Evolutionary conservation across 2,888 invertebrate species (phyloP), one percentile per base, ranked within the genome.

Genomic region (Macaria notata): DNA sequence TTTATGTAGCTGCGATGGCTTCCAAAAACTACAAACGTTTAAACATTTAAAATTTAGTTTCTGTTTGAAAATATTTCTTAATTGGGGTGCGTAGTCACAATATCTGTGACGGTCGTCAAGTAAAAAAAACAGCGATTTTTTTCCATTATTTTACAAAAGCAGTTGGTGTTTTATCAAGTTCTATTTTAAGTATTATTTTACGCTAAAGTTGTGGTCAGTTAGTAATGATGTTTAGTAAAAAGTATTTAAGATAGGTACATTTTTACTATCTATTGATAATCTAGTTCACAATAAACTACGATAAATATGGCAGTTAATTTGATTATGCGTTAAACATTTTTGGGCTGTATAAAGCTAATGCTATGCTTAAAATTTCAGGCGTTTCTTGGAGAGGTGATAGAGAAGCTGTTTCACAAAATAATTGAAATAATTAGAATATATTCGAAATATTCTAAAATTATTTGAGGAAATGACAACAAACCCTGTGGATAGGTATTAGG

Each of bases 381-480:
- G 41, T 41, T 41, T 36, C 5, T 36, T 36, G 33, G 33, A 6
- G 7, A 36, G 33, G 33, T 36, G 7, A 36, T 7, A 2, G 33
- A 36, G 0, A 36, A 36, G 7, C 7, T 6, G 3, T 36, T 6
- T 6, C 3, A 36, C 33, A 36, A 36, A 36, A 6, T 36, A 6
- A 36, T 36, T n/a, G 41, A 4, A 41, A 5, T 41, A 8, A 41
- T 8, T n/a, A 41, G 9, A 4, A 41, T 9, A n/a, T 8, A 8
- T 5, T 8, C n/a, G 9, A 4, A 9, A 8, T 8, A 41, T n/a
- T 8, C 6, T 41, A 41, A 41, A 44, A 44, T 50, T 50, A 83
- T 86, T 86, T 85, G 82, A 83, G 69, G 65, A 76, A 74, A 79
- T 72, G 76, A 75, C 81, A 85, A 84, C 78, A 82, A 83, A 88